Evolutionary conservation across 2,888 invertebrate species (phyloP), one percentile per base, ranked within the genome.

Genomic region (Microdon myrmicae): DNA sequence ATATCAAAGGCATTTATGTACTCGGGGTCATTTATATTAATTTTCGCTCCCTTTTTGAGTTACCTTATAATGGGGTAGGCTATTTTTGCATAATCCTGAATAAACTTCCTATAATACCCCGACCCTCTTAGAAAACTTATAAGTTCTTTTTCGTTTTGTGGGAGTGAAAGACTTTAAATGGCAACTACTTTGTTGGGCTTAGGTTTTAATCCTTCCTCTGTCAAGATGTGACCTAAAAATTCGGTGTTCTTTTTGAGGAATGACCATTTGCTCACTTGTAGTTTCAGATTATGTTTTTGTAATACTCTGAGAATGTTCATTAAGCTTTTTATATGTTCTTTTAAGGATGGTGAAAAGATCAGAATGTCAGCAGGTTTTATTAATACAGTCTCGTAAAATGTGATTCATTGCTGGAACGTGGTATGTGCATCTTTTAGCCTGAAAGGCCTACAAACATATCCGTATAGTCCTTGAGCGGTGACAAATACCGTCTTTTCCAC

Each of bases 331-430:
- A 61, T 37, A 20, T 48, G 56, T 34, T 64, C 45, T 2, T 59
- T 59, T 12, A 55, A 25, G 20, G 55, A 55, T 14, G 55, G 48
- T 1, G 56, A 64, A 32, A 51, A 44, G 67, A 67, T 4, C 56
- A 59, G 25, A 69, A 68, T 10, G 64, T 67, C 66, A 69, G 60
- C 1, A 22, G 55, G n/a, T n/a, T n/a, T n/a, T n/a, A n/a, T n/a
- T n/a, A n/a, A n/a, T n/a, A n/a, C n/a, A n/a, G n/a, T n/a, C n/a
- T 22, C 19, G 32, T 17, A 19, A 8, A 17, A 19, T 32, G 9
- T 32, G 32, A 8, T 32, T 10, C 12, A 4, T 2, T 2, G 35
- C 13, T 2, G 13, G 12, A 6, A 35, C 19, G 8, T 35, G 35
- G n/a, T n/a, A n/a, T n/a, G n/a, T n/a, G n/a, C n/a, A n/a, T n/a